Evolutionary conservation across 2,888 invertebrate genomes (phyloP).

Genomic region (Lamellibrachia satsuma): DNA sequence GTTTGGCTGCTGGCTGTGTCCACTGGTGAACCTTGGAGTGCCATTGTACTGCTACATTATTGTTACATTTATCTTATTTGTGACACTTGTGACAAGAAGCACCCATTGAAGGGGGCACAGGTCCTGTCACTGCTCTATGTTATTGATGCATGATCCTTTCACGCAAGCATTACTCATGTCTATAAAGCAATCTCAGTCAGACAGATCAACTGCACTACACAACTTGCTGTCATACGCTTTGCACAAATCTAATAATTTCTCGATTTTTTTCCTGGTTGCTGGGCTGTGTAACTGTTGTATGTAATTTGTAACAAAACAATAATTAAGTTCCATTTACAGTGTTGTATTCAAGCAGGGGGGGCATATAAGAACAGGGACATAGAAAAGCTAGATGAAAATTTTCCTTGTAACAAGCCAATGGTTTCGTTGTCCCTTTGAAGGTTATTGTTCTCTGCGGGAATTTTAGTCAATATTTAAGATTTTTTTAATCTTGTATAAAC

Average conservation of each 20-base stretch:
- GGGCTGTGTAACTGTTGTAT: not conserved
- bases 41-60: not conserved
- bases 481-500: not conserved
- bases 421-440: not conserved
- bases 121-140: not conserved
- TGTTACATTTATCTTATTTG: constrained; percentile 9
- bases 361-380: not conserved
- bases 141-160: not conserved
- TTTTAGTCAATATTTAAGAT: not conserved
- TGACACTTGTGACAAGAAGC: not conserved
- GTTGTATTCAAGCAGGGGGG: not conserved
- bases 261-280: not conserved
- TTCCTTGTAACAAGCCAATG: not conserved
- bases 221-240: not conserved
- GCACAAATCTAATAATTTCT: not conserved
- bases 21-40: not conserved
- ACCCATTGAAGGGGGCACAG: not conserved
- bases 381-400: not conserved
- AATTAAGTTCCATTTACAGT: constrained; percentile 17
- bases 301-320: not conserved
- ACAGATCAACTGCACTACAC: not conserved
- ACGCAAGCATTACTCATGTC: not conserved
- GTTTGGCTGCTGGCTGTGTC: not conserved
- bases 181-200: not conserved
- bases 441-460: not conserved